Percentiles rank a stretch among this genome's conserved stretches.
Evolutionary conservation across 2,888 invertebrate species (phyloP).

Genomic region (Scaptomyza caliginosa): DNA sequence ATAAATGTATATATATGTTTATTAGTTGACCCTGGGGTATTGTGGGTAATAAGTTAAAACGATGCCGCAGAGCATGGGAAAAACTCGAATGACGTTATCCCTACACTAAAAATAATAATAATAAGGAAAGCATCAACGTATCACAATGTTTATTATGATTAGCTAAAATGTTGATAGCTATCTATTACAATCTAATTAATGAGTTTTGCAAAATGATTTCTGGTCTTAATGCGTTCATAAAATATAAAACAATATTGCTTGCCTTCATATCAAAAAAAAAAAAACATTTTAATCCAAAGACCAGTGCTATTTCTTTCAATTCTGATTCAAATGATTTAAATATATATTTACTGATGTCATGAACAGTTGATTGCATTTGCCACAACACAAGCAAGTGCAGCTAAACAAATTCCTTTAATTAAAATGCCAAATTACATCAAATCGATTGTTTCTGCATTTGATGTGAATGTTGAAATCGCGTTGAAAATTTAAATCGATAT

Average conservation of each 20-base stretch:
- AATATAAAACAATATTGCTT: too few species aligned
- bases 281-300: neutral
- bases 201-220: neutral
- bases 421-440: constrained; percentile 35
- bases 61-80: constrained; percentile 3
- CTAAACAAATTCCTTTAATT: constrained; percentile 42
- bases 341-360: constrained; percentile 14
- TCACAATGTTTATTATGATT: constrained; percentile 7
- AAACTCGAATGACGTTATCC: constrained; percentile 18
- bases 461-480: neutral
- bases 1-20: neutral
- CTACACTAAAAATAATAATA: neutral
- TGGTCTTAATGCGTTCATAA: neutral
- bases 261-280: neutral
- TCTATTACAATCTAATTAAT: constrained; percentile 4
- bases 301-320: neutral
- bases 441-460: constrained; percentile 26
- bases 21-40: constrained; percentile 11
- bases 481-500: constrained; percentile 22
- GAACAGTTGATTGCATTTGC: constrained; percentile 19
- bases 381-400: constrained; percentile 6
- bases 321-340: neutral
- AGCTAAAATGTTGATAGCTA: neutral
- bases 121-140: neutral
- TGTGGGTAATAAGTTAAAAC: constrained; percentile 4